Evolutionary conservation across 2,888 invertebrate genomes (phyloP).

Genomic region (Acrocyrtus sp.): DNA sequence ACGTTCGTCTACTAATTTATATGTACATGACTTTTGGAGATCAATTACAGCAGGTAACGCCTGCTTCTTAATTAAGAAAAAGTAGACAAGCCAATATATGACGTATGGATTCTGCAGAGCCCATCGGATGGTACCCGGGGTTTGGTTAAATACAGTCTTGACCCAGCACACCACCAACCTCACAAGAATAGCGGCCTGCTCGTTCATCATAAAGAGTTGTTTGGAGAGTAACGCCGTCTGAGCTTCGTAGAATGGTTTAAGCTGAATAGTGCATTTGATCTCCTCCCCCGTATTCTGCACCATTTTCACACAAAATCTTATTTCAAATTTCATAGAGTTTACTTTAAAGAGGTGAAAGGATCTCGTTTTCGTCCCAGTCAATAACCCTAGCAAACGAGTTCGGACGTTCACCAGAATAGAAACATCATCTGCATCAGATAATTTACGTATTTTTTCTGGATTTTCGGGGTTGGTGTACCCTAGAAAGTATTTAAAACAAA

Average conservation of each 20-base stretch:
- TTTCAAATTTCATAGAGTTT: neutral
- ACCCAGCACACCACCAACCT: constrained; percentile 6
- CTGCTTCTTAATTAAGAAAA: neutral
- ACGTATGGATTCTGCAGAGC: constrained; percentile 2
- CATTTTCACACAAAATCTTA: neutral
- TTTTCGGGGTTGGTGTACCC: no score
- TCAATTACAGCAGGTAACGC: neutral
- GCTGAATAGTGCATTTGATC: neutral
- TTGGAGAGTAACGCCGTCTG: constrained; percentile 8
- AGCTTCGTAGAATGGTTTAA: neutral
- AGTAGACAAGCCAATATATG: constrained; percentile 1
- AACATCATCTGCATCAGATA: neutral
- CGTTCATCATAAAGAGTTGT: constrained; percentile 3
- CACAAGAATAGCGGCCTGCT: neutral
- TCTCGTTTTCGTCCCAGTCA: no score
- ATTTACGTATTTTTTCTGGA: neutral
- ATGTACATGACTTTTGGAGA: neutral
- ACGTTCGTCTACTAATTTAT: neutral
- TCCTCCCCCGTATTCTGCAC: neutral
- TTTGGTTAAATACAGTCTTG: no score
- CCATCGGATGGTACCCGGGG: neutral
- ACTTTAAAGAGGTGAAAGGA: no score
- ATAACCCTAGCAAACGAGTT: neutral
- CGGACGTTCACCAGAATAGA: neutral
- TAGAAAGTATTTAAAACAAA: no score